Base-by-base conservation (phyloP, 2,797 vertebrate species). In the Aeoliscus strigatus region DNA sequence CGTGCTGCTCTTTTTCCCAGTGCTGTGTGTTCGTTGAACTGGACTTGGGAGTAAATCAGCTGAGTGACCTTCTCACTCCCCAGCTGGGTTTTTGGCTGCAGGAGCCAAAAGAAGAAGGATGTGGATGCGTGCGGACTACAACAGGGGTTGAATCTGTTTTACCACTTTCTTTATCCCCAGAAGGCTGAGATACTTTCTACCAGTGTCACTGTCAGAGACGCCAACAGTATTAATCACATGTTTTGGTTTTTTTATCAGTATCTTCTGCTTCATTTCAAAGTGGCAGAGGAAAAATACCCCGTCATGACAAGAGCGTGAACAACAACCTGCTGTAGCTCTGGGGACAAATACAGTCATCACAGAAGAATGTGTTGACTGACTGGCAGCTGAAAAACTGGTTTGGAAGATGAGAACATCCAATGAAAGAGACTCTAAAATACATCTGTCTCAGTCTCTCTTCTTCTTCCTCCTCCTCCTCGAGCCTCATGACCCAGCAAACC, bases 1-100 rank as follows among this genome's bases (percentile, higher is more conserved):
- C 16, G 15, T 11, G 1, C 13, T 51, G 35, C 39, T 57, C 4
- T 8, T 49, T 60, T 70, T 70, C 4, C 52, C 45, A 51, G 35
- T 61, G 38, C 47, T n/a, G 5, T 68, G 52, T 70, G 69, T 76
- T 71, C 55, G 54, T 63, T 73, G 72, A 73, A 75, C 64, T 41
- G 49, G 51, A 26, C 37, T 0, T 9, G 28, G 54, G 55, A 75
- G 79, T 68, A 55, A 63, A 74, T 62, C 70, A 70, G 67, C 74
- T 61, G 73, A 48, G 57, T 21, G 77, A 60, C 77, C 38, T 63
- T 51, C 16, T 60, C 62, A 44, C 45, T 27, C 38, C 56, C 56
- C 76, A 74, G 73, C 81, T 70, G 80, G 51, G 39, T 27, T 44
- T 54, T 50, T 65, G 70, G 68, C 53, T 68, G 47, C 40, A 36